Conservation (phyloP, 2,888 invertebrate species). For the Aphodius sticticus region DNA sequence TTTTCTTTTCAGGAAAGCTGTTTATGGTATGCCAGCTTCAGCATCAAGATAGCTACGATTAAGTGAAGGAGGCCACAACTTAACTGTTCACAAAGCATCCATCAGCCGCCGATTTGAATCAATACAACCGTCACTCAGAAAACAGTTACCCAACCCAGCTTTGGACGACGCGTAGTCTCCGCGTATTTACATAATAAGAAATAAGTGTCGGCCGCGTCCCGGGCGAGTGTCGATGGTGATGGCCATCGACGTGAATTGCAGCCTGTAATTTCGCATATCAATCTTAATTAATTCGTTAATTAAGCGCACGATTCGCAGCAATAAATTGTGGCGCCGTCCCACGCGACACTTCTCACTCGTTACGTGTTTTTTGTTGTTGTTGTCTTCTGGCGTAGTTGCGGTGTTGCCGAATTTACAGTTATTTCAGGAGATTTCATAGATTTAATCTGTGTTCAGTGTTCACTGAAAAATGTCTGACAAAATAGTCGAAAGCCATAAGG, state of each 20-base stretch:
- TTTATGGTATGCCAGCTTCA: not conserved
- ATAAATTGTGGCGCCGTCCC: slow-evolving; percentile 22
- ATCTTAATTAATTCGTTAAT: slow-evolving; percentile 27
- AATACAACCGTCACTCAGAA: slow-evolving; percentile 18
- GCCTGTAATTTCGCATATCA: slow-evolving; percentile 22
- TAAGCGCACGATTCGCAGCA: slow-evolving; percentile 22
- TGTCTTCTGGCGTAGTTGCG: not conserved
- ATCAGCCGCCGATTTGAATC: slow-evolving; percentile 16
- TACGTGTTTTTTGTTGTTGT: not conserved
- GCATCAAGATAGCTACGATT: not conserved
- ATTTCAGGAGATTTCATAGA: not conserved
- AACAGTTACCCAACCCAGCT: slow-evolving; percentile 20
- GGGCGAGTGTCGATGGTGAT: not conserved
- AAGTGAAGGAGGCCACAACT: slow-evolving; percentile 10
- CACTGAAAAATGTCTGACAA: not conserved
- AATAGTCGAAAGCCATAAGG: not conserved
- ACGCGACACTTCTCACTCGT: slow-evolving; percentile 11
- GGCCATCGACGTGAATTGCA: slow-evolving; percentile 4
- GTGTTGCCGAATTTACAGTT: not conserved
- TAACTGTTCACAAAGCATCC: slow-evolving; percentile 6
- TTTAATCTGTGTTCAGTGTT: not conserved
- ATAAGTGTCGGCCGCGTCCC: not conserved
- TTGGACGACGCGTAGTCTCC: not conserved
- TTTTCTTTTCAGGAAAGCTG: not conserved
- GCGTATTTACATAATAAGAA: not conserved